Conservation (phyloP, 2,888 invertebrate species). For the Drosophila peninsularis region DNA sequence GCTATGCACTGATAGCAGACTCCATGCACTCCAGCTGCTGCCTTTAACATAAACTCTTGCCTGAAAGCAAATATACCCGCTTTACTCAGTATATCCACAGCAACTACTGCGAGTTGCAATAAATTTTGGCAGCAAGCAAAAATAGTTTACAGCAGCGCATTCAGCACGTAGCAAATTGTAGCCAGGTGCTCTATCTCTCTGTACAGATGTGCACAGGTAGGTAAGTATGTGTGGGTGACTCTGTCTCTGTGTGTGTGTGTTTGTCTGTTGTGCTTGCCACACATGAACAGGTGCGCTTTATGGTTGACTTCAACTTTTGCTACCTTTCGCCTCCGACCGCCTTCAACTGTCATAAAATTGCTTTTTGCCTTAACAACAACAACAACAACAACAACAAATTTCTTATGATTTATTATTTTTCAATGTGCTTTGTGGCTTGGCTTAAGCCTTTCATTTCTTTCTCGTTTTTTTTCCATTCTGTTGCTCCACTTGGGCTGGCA, state of each 20-base stretch:
- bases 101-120: constrained; percentile 47
- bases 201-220: neutral
- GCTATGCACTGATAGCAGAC: too few relatives aligned
- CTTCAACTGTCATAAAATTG: constrained; percentile 56
- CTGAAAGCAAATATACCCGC: neutral
- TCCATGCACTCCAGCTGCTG: too few relatives aligned
- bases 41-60: too few relatives aligned
- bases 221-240: neutral
- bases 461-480: neutral
- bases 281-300: constrained; percentile 71
- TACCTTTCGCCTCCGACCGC: constrained; percentile 27
- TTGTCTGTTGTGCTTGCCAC: constrained; percentile 30
- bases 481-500: constrained; percentile 26
- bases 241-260: constrained; percentile 9
- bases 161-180: constrained; percentile 75
- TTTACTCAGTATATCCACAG: neutral
- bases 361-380: constrained; percentile 44
- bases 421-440: constrained; percentile 61
- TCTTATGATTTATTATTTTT: constrained; percentile 73
- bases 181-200: constrained; percentile 40
- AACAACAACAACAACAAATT: constrained; percentile 26
- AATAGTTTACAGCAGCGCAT: constrained; percentile 71
- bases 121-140: constrained; percentile 51
- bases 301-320: constrained; percentile 72
- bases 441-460: constrained; percentile 39